Evolutionary conservation across 2,888 invertebrate genomes (phyloP).

Genomic region (Isoperla grammatica): DNA sequence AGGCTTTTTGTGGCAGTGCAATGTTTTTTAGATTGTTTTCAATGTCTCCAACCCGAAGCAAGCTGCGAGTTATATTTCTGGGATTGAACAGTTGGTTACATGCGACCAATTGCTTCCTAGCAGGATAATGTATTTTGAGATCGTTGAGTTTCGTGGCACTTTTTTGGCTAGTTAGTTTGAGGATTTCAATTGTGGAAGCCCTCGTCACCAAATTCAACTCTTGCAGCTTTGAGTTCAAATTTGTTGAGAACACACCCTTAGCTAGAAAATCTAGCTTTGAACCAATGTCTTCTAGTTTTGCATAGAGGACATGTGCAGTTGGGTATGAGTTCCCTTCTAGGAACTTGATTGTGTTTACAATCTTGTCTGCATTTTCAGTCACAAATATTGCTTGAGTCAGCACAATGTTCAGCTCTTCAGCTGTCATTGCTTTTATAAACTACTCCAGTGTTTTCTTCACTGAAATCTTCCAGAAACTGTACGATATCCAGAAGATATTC

Average conservation of each 20-base stretch:
- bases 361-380: neutral
- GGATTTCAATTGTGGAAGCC: too few relatives aligned
- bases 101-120: neutral
- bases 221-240: neutral
- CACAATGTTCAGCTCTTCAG: neutral
- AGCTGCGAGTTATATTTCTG: neutral
- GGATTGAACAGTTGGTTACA: conserved; percentile 3
- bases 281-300: neutral
- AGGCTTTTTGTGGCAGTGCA: too few relatives aligned
- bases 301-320: neutral
- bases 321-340: conserved; percentile 1
- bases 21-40: too few relatives aligned
- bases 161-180: neutral
- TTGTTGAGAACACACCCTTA: neutral
- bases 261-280: neutral
- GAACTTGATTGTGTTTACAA: neutral
- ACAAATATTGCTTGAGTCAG: neutral
- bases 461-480: neutral
- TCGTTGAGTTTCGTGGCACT: neutral
- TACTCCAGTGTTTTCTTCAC: conserved; percentile 7
- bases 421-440: neutral
- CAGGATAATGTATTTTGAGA: neutral
- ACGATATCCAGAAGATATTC: conserved; percentile 15
- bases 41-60: too few relatives aligned
- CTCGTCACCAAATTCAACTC: too few relatives aligned